phyloP scores from a whole-genome alignment of 2,113 vertebrate genomes.

The Aegithalos caudatus region DNA sequence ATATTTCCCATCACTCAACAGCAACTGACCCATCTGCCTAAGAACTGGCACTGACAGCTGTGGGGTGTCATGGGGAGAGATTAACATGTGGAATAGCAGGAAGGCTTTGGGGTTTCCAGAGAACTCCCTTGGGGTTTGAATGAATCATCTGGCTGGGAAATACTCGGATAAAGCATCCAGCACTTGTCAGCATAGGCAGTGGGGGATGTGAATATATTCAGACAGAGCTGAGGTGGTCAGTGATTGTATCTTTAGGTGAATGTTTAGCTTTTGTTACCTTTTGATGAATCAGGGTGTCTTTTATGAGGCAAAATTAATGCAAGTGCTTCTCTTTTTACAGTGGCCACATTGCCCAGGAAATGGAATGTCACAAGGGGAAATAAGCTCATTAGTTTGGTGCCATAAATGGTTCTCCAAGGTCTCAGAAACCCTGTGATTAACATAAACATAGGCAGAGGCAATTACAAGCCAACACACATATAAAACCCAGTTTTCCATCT shows the following conservation, averaged over 20 bases:
- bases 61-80: not conserved
- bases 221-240: not conserved
- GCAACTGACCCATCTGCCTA: not conserved
- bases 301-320: slow-evolving; percentile 5
- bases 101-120: not conserved
- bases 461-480: not conserved
- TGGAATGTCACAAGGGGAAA: not conserved
- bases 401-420: not conserved
- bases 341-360: not conserved
- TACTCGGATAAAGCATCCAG: not conserved
- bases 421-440: not conserved
- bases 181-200: not conserved
- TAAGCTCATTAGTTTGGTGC: slow-evolving; percentile 15
- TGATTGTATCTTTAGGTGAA: not conserved
- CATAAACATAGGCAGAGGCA: not conserved
- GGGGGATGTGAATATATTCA: not conserved
- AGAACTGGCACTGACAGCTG: not conserved
- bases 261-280: not conserved
- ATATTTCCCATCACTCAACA: not conserved
- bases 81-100: not conserved
- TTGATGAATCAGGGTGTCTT: not conserved
- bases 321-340: not conserved
- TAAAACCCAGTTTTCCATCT: not conserved
- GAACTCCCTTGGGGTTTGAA: not conserved
- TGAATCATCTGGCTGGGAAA: not conserved